Percentiles rank a stretch among this genome's conserved stretches.
phyloP scores from a whole-genome alignment of 2,888 invertebrate species.

The Cerceris rybyensis region DNA sequence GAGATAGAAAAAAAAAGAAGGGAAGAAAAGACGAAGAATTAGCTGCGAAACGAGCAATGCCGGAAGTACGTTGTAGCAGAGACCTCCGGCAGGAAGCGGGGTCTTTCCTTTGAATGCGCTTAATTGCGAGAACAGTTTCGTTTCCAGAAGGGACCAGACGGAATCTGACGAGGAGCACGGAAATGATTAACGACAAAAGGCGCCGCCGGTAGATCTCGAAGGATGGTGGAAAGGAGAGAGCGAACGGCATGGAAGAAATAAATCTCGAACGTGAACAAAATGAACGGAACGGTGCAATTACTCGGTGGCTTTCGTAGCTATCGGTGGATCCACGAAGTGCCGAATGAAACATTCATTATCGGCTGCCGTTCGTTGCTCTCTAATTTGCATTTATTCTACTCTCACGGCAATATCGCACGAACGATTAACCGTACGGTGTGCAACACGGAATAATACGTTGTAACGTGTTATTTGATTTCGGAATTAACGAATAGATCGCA shows the following conservation, averaged over 20 bases:
- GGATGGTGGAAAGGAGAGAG: slow-evolving; percentile 24
- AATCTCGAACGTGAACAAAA: slow-evolving; percentile 58
- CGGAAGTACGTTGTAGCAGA: slow-evolving; percentile 62
- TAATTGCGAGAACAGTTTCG: slow-evolving; percentile 72
- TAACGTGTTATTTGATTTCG: not conserved
- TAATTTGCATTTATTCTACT: slow-evolving; percentile 19
- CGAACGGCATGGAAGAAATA: slow-evolving; percentile 45
- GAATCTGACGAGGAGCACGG: slow-evolving; percentile 55
- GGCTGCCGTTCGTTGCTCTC: slow-evolving; percentile 15
- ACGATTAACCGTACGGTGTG: not conserved
- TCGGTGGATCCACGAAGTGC: slow-evolving; percentile 18
- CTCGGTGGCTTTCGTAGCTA: slow-evolving; percentile 32
- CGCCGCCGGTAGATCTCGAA: slow-evolving; percentile 41
- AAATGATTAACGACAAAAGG: slow-evolving; percentile 69
- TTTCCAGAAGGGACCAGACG: slow-evolving; percentile 58
- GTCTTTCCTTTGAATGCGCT: slow-evolving; percentile 70
- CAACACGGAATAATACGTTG: not conserved
- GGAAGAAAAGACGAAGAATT: slow-evolving; percentile 52
- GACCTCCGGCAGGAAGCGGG: slow-evolving; percentile 44
- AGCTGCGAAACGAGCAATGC: slow-evolving; percentile 55
- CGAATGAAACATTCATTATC: slow-evolving; percentile 36
- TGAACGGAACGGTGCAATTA: slow-evolving; percentile 56
- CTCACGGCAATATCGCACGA: not conserved
- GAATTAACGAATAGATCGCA: not conserved
- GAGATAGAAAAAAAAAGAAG: not conserved